These are phyloP conservation scores for Hylyphantes graminicola DNA, from an alignment of 1,140 invertebrate species.

Conservation along the genomic window DNA sequence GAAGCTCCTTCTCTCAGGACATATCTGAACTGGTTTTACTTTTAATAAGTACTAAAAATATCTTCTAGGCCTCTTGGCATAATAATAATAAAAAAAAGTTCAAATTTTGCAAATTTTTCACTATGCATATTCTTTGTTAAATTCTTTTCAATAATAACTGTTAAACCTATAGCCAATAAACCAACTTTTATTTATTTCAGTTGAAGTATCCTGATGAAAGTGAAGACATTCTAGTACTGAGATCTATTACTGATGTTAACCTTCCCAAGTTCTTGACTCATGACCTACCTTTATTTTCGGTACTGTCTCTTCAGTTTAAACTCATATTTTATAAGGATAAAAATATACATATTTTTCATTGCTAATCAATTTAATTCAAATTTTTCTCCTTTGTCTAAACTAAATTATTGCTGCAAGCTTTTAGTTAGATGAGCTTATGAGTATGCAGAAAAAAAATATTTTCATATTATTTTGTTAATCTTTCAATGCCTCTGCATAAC, in stretches of 20 bases:
- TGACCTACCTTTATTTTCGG: slow-evolving; percentile 87
- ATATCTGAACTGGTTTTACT: too few relatives aligned
- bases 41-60: too few relatives aligned
- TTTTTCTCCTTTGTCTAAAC: background rate
- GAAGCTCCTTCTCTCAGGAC: too few relatives aligned
- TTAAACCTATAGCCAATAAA: too few relatives aligned
- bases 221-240: slow-evolving; percentile 71
- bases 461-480: too few relatives aligned
- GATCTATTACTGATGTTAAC: slow-evolving; percentile 72
- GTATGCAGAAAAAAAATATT: too few relatives aligned
- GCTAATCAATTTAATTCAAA: background rate
- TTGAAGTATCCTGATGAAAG: slow-evolving; percentile 71
- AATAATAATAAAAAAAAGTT: too few relatives aligned
- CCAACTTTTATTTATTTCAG: slow-evolving; percentile 61
- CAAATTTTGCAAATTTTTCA: too few relatives aligned
- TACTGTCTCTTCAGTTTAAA: slow-evolving; percentile 63
- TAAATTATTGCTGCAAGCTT: background rate
- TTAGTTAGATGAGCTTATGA: background rate
- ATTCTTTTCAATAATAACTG: too few relatives aligned
- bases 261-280: slow-evolving; percentile 75
- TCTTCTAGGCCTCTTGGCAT: too few relatives aligned
- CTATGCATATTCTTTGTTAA: too few relatives aligned
- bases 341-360: background rate
- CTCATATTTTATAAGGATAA: slow-evolving; percentile 13
- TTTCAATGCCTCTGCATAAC: too few relatives aligned